Base-by-base conservation (phyloP, 2,797 vertebrate genomes). In the Sebastes aleutianus region DNA sequence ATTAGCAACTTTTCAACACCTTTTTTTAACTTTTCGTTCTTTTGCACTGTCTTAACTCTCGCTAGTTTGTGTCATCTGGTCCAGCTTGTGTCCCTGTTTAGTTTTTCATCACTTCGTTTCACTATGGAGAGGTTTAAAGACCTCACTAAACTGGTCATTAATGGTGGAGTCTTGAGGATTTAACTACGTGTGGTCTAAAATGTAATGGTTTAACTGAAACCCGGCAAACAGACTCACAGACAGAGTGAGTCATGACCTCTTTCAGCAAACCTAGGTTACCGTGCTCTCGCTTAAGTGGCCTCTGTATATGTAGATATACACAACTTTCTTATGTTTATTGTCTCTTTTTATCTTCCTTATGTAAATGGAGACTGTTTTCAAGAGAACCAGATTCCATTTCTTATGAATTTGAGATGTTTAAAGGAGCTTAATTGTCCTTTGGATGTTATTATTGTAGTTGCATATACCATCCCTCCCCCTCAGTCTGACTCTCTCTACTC, bases 401-500 rank as follows among this genome's bases (percentile, higher is more conserved):
- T 65, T 13, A 20, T 76, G 4, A 47, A 74, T 67, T 43, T 77
- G 12, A 62, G 62, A 73, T 10, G 27, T 70, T 74, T 69, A 16
- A 61, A 43, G 22, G 26, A 36, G 5, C 14, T 31, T 72, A 34
- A 77, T 69, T 76, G 29, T 56, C n/a, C 9, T 62, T 77, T 74
- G 11, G 82, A 58, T n/a, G 43, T 82, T 61, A 61, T 75, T 57
- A 62, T 20, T 80, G 61, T 67, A 56, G 47, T 74, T 78, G 29
- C n/a, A 50, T 4, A 27, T 68, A 59, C 31, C 27, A 62, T 62
- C 54, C 69, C 47, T 70, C 18, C 59, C 29, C 27, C 76, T 78
- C 78, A 57, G 26, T 65, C 69, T 73, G 71, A 63, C 27, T 36
- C 63, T 67, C 29, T 67, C 31, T 68, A 57, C 84, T 90, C 88